These are phyloP conservation scores for Aphis craccivora DNA, from an alignment of 1,140 invertebrate genomes.

Conservation along the genomic window DNA sequence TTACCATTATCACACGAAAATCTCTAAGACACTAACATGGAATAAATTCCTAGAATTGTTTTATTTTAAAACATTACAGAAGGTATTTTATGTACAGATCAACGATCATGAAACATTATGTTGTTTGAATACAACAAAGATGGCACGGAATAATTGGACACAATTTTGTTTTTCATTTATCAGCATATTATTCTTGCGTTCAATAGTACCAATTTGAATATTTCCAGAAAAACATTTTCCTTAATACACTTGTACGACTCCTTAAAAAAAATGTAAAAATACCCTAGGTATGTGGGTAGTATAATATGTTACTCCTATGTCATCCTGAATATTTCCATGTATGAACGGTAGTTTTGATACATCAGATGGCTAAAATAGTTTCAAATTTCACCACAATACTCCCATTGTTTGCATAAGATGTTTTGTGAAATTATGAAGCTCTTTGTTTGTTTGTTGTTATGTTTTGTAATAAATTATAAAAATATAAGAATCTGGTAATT, in stretches of 20 bases:
- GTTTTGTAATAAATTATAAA: background rate
- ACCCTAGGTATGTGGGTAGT: background rate
- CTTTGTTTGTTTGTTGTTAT: background rate
- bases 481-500: background rate
- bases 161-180: background rate
- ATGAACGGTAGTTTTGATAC: background rate
- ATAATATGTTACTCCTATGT: background rate
- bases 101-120: background rate
- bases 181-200: background rate
- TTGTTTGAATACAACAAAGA: background rate
- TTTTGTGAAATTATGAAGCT: background rate
- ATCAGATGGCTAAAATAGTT: background rate
- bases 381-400: background rate
- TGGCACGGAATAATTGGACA: background rate
- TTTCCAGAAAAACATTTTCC: background rate
- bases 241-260: background rate
- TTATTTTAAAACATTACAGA: slow-evolving; percentile 6
- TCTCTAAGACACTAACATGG: background rate
- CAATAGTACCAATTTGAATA: no score
- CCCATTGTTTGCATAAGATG: background rate
- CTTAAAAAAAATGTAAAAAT: background rate
- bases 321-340: background rate
- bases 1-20: background rate
- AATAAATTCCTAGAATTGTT: background rate
- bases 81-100: background rate